phyloP scores from a whole-genome alignment of 2,113 vertebrate species.

The Echinops telfairi region DNA sequence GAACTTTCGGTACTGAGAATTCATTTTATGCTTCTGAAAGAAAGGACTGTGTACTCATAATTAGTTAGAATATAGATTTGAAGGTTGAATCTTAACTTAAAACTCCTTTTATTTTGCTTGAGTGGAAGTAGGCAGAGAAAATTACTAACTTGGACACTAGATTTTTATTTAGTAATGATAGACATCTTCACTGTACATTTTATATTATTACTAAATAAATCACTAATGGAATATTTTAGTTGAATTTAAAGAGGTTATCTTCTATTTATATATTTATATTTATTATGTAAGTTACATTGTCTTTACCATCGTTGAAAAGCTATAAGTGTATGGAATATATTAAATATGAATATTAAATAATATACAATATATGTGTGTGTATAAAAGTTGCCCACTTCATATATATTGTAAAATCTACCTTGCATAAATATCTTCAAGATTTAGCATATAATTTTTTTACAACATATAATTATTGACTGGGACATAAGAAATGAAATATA shows the following conservation, averaged over 20 bases:
- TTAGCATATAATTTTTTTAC: conserved; percentile 24
- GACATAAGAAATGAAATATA: not conserved
- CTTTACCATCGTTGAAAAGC: conserved; percentile 61
- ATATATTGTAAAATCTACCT: conserved; percentile 21
- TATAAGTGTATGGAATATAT: conserved; percentile 8
- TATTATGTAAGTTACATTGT: conserved; percentile 57
- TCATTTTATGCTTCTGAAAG: conserved; percentile 3
- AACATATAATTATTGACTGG: conserved; percentile 35
- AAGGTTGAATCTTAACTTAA: conserved; percentile 44
- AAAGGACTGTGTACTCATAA: conserved; percentile 9
- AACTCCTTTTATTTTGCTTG: conserved; percentile 41
- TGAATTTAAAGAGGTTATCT: conserved; percentile 51
- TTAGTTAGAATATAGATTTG: conserved; percentile 49
- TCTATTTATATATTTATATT: conserved; percentile 69
- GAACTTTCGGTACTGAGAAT: not conserved
- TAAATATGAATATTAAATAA: conserved; percentile 53
- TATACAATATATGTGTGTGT: not conserved
- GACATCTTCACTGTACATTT: conserved; percentile 14
- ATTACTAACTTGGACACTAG: conserved; percentile 27
- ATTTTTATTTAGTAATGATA: conserved; percentile 57
- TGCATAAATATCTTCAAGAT: conserved; percentile 14
- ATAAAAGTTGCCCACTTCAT: conserved; percentile 11
- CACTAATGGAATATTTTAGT: conserved; percentile 50
- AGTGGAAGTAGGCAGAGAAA: conserved; percentile 24
- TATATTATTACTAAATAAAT: conserved; percentile 46